phyloP scores from a whole-genome alignment of 23 tunicate genomes.

The Corella eumyota region DNA sequence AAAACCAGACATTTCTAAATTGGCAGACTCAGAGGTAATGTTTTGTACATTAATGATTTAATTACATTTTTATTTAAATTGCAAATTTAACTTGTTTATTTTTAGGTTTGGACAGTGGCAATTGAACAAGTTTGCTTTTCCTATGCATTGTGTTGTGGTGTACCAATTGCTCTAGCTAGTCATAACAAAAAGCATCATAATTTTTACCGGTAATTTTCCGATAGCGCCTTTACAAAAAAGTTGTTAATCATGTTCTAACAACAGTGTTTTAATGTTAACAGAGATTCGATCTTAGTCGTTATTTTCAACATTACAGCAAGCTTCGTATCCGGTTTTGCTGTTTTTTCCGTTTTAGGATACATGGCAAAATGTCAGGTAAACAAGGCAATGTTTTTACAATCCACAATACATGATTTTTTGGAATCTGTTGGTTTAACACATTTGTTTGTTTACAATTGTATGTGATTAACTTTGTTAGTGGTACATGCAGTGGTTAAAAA shows the following conservation, averaged over 20 bases:
- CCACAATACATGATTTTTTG: too few species aligned
- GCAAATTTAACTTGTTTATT: too few species aligned
- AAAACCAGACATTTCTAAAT: too few species aligned
- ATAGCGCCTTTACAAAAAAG: not conserved
- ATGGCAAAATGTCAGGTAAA: conserved; percentile 1
- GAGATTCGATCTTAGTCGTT: not conserved
- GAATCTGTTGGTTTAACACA: too few species aligned
- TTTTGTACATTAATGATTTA: too few species aligned
- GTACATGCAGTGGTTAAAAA: too few species aligned
- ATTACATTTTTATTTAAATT: too few species aligned
- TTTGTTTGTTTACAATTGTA: too few species aligned
- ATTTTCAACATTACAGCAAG: not conserved
- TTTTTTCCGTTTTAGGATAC: not conserved
- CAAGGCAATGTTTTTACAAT: too few species aligned
- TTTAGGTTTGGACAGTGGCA: conserved; percentile 16
- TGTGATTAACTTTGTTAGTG: too few species aligned
- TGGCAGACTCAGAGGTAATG: too few species aligned
- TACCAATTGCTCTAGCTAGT: conserved; percentile 1
- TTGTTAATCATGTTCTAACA: too few species aligned
- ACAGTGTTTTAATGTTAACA: not conserved
- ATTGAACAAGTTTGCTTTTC: conserved; percentile 12
- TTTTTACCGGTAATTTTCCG: not conserved
- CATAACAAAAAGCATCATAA: conserved; percentile 17
- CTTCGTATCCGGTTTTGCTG: conserved; percentile 1
- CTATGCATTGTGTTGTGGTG: conserved; percentile 1